These are phyloP conservation scores for Taphrorychus bicolor DNA, from an alignment of 2,888 invertebrate genomes.

Conservation along the genomic window DNA sequence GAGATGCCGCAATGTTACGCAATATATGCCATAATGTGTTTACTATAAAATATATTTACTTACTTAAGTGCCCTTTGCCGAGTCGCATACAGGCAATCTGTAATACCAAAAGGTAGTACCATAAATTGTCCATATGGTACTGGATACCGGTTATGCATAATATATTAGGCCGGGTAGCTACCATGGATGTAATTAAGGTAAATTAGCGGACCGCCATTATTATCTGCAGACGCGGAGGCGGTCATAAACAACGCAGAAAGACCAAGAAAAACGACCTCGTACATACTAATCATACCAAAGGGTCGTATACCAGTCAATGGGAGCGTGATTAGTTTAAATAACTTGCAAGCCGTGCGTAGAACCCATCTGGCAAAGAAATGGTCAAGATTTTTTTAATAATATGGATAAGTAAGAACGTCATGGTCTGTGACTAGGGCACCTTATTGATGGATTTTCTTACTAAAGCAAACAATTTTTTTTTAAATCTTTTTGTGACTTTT, in stretches of 20 bases:
- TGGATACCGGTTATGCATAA: conserved; percentile 40
- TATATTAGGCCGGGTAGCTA: conserved; percentile 35
- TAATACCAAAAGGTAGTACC: conserved; percentile 26
- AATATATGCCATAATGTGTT: too few species aligned
- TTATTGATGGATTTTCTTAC: too few species aligned
- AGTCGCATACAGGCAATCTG: conserved; percentile 14
- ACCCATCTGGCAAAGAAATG: neutral
- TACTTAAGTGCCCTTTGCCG: neutral
- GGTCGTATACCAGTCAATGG: conserved; percentile 21
- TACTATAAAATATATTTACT: too few species aligned
- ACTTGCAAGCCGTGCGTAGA: conserved; percentile 10
- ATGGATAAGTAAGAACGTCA: too few species aligned
- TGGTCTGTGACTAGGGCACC: too few species aligned
- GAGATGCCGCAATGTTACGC: too few species aligned
- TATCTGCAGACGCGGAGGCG: conserved; percentile 40
- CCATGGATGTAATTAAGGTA: conserved; percentile 41
- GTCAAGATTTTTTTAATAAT: neutral
- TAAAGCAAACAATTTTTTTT: too few species aligned
- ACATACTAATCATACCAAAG: conserved; percentile 33
- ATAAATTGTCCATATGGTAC: conserved; percentile 41
- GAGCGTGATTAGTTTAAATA: conserved; percentile 26
- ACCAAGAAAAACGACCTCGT: conserved; percentile 35
- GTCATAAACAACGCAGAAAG: conserved; percentile 33
- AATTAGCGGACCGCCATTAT: conserved; percentile 40
- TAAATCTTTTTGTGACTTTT: too few species aligned